Conservation (phyloP, 1,140 invertebrate species). For the Drosophila oshimai region DNA sequence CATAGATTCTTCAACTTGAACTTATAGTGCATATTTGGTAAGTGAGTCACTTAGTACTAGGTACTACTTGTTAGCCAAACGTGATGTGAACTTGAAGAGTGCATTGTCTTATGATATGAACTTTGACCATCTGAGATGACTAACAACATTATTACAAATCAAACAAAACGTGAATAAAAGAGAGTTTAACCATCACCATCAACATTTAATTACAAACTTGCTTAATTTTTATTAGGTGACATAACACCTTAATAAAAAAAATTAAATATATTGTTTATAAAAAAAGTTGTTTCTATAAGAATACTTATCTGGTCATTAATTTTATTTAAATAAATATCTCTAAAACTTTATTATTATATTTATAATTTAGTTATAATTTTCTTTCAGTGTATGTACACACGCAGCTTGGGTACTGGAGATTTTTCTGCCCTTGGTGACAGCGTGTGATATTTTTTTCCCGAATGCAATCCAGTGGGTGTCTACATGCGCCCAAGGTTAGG, state of each 20-base stretch:
- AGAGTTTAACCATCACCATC: not conserved
- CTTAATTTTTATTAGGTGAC: constrained; percentile 5
- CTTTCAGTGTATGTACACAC: not conserved
- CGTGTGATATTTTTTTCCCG: constrained; percentile 60
- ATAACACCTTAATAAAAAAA: no score
- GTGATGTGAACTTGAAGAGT: not conserved
- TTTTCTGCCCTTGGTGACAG: constrained; percentile 49
- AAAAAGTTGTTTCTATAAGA: no score
- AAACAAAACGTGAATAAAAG: not conserved
- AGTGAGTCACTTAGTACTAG: constrained; percentile 6
- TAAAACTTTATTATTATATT: not conserved
- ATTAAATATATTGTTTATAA: no score
- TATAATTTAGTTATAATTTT: not conserved
- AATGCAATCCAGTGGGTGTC: constrained; percentile 54
- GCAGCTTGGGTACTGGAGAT: not conserved
- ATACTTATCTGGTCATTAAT: no score
- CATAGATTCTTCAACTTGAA: not conserved
- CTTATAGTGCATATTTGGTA: not conserved
- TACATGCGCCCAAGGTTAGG: constrained; percentile 48
- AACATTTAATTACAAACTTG: no score
- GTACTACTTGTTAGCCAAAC: not conserved
- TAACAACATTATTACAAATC: not conserved
- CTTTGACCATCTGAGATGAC: constrained; percentile 1
- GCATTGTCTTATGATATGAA: not conserved
- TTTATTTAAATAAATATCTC: not conserved